Percentiles rank a stretch among this genome's conserved stretches.
phyloP scores from a whole-genome alignment of 2,113 vertebrate genomes.

The Psilopogon haemacephalus region DNA sequence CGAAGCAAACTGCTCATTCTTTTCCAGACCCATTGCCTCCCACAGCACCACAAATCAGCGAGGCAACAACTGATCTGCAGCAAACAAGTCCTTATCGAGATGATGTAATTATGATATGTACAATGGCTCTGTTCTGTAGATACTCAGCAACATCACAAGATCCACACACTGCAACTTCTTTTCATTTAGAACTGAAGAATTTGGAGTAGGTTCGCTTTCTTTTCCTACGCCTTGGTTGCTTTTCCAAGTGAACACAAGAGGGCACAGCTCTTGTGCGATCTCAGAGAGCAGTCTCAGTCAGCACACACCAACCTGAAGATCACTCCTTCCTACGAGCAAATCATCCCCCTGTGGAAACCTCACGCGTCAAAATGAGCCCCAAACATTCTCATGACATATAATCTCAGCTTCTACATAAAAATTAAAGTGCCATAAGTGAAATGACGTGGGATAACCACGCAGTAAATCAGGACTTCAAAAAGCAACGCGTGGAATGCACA shows the following conservation, averaged over 20 bases:
- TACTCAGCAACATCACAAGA: not conserved
- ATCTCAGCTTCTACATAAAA: not conserved
- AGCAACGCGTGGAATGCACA: not conserved
- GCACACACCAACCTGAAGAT: not conserved
- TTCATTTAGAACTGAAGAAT: not conserved
- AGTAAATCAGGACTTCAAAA: not conserved
- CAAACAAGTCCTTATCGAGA: not conserved
- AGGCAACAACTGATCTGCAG: not conserved
- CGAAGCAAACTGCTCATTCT: not conserved
- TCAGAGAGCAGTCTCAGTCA: not conserved
- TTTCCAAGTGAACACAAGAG: conserved; percentile 67
- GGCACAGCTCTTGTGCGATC: conserved; percentile 46
- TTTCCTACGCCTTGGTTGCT: not conserved
- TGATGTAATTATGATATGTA: not conserved
- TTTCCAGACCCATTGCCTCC: not conserved
- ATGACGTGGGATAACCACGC: not conserved
- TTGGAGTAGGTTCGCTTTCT: not conserved
- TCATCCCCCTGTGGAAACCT: not conserved
- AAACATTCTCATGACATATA: not conserved
- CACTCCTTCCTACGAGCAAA: not conserved
- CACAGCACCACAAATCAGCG: not conserved
- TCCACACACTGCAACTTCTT: not conserved
- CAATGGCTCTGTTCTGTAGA: not conserved
- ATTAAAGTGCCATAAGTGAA: not conserved
- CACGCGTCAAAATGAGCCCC: not conserved